phyloP scores from a whole-genome alignment of 2,797 vertebrate genomes.

The Cottoperca gobio region DNA sequence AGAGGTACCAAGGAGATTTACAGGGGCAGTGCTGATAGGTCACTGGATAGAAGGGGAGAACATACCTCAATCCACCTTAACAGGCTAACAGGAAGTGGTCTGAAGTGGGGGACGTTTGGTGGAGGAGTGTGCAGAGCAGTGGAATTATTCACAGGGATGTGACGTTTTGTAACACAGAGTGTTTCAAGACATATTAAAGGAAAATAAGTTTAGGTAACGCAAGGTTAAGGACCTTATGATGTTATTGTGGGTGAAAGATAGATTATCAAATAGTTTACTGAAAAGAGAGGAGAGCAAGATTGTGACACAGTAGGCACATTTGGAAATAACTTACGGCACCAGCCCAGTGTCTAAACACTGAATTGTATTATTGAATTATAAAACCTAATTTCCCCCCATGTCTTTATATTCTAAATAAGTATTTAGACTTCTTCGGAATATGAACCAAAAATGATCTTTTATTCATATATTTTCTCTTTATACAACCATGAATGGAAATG shows the following conservation, averaged over 20 bases:
- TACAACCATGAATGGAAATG: not conserved
- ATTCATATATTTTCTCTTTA: not conserved
- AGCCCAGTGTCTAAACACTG: not conserved
- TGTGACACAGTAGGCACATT: not conserved
- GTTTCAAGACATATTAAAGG: not conserved
- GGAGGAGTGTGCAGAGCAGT: not conserved
- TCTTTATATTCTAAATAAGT: not conserved
- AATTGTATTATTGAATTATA: not conserved
- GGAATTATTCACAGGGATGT: slow-evolving; percentile 1
- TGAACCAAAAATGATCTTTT: not conserved
- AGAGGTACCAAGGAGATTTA: slow-evolving; percentile 41
- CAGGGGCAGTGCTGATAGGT: slow-evolving; percentile 32
- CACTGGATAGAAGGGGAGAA: slow-evolving; percentile 25
- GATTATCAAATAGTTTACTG: not conserved
- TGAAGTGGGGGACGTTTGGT: slow-evolving; percentile 14
- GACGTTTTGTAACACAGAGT: not conserved
- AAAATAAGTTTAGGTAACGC: not conserved
- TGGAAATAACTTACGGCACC: not conserved
- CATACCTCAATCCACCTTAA: slow-evolving; percentile 28
- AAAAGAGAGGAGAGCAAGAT: not conserved
- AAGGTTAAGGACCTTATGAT: not conserved
- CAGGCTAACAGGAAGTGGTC: slow-evolving; percentile 29
- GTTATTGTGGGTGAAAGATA: not conserved
- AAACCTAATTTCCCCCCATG: not conserved
- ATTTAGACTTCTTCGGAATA: not conserved